Base-by-base conservation (phyloP, 30 jellyfish, hydroid and myxozoan species). In the Cassiopea andromeda region DNA sequence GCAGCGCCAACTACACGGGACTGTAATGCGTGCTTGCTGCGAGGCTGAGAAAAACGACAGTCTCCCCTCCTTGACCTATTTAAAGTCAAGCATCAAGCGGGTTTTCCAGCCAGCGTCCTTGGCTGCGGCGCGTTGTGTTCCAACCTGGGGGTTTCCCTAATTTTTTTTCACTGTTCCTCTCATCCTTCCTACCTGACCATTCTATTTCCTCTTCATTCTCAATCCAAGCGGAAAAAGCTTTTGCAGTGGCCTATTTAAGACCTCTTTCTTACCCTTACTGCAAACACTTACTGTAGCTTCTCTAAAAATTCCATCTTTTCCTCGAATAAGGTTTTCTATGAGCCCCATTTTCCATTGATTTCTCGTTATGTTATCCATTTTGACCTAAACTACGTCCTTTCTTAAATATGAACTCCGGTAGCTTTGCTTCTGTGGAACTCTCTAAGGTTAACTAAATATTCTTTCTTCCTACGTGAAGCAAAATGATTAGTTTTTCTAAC, bases 81-180 rank as follows among this genome's bases (percentile, higher is more conserved):
- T 10, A 44, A 88, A 75, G 93, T 85, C 93, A 85, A 85, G 93
- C 93, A 85, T 73, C 44, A 85, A 43, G 74, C 0, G 85, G 48
- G 88, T 47, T 75, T 74, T 73, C 6, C 87, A 75, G 80, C 81
- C 60, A 46, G 88, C 87, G 17, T 85, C 93, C 88, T 38, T 74
- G n/a, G 88, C 80, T 8, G 93, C 93, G 47, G 88, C 88, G 68
- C 93, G 10, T 57, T 46, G 73, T 17, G 87, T 84, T 85, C 76
- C n/a, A 67, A 67, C 76, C 27, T 44, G 7, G 45, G 76, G 0
- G 38, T 4, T 14, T 18, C n/a, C n/a, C 76, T 67, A 0, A 58
- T 58, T 0, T 14, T 58, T 14, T 58, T 14, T 7, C 8, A 6
- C 14, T 14, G 0, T 14, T 58, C 14, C 13, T 0, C 14, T 14